A percentile compares a stretch with the other conserved stretches of the same genome.
These are phyloP conservation scores for Suillia variegata DNA, from an alignment of 2,888 invertebrate species.

Conservation along the genomic window DNA sequence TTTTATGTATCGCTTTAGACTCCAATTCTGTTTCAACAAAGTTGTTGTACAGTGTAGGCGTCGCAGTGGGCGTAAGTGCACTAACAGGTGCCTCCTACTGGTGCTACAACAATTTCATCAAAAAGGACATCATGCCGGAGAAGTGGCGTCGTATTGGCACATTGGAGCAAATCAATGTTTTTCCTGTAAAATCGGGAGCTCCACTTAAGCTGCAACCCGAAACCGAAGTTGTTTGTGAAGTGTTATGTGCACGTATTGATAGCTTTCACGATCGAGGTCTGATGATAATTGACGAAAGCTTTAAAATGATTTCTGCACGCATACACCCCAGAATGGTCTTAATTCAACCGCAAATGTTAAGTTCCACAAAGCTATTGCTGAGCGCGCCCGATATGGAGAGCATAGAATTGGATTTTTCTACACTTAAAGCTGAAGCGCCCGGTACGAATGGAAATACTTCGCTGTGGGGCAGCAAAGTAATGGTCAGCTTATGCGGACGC, in stretches of 20 bases:
- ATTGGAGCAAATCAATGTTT: conserved; percentile 45
- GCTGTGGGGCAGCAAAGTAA: conserved; percentile 67
- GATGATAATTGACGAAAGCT: conserved; percentile 50
- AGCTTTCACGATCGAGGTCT: conserved; percentile 48
- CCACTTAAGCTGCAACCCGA: conserved; percentile 34
- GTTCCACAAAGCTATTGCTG: conserved; percentile 64
- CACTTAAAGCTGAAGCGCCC: conserved; percentile 44
- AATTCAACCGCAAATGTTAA: conserved; percentile 36
- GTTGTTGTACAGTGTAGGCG: conserved; percentile 25
- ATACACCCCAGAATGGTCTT: conserved; percentile 51
- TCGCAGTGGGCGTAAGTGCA: conserved; percentile 39
- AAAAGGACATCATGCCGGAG: conserved; percentile 48
- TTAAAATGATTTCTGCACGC: conserved; percentile 53
- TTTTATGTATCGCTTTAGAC: too few relatives aligned
- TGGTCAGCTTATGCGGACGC: conserved; percentile 75
- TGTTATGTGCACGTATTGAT: conserved; percentile 45
- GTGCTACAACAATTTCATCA: conserved; percentile 38
- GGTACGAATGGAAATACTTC: conserved; percentile 57
- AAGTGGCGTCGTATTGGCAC: conserved; percentile 54
- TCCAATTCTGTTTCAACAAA: not conserved
- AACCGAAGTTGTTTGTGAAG: conserved; percentile 44
- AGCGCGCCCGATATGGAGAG: conserved; percentile 66
- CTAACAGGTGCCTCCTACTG: conserved; percentile 42
- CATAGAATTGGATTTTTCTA: conserved; percentile 60
- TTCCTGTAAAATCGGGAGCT: conserved; percentile 54